These are phyloP conservation scores for Eulemur mongoz DNA, from an alignment of 2,797 vertebrate species.

Conservation along the genomic window DNA sequence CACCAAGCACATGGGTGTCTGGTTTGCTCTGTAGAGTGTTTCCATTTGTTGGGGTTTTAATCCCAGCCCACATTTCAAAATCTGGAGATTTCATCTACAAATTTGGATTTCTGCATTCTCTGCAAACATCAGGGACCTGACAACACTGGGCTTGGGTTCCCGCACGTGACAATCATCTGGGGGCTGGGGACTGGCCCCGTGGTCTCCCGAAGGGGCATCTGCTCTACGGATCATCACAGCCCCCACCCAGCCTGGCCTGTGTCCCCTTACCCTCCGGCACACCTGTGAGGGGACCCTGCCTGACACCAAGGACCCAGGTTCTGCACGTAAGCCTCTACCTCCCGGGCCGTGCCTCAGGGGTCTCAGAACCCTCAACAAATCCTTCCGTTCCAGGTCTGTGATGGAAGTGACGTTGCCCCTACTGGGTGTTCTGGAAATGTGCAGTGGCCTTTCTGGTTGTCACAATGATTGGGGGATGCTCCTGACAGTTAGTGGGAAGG, in stretches of 20 bases:
- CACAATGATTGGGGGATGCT: not conserved
- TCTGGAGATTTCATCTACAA: not conserved
- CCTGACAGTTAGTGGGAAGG: not conserved
- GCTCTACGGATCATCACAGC: not conserved
- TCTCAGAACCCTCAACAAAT: not conserved
- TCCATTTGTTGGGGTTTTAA: not conserved
- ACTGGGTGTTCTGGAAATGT: not conserved
- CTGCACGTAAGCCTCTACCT: not conserved
- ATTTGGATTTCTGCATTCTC: not conserved
- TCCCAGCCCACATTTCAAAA: not conserved
- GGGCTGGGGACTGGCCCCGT: not conserved
- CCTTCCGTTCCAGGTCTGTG: not conserved
- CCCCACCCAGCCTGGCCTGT: not conserved
- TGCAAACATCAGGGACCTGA: not conserved
- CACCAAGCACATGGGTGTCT: not conserved
- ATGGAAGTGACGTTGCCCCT: too few relatives aligned
- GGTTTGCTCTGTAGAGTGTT: not conserved
- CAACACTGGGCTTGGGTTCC: not conserved
- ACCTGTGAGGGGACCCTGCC: rapidly evolving
- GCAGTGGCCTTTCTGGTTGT: not conserved
- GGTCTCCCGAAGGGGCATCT: not conserved
- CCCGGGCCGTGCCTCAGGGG: not conserved
- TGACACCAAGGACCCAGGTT: not conserved
- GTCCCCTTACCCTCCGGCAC: rapidly evolving
- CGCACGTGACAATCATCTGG: rapidly evolving